Base-by-base conservation (phyloP, 2,797 vertebrate genomes). In the Artibeus jamaicensis region DNA sequence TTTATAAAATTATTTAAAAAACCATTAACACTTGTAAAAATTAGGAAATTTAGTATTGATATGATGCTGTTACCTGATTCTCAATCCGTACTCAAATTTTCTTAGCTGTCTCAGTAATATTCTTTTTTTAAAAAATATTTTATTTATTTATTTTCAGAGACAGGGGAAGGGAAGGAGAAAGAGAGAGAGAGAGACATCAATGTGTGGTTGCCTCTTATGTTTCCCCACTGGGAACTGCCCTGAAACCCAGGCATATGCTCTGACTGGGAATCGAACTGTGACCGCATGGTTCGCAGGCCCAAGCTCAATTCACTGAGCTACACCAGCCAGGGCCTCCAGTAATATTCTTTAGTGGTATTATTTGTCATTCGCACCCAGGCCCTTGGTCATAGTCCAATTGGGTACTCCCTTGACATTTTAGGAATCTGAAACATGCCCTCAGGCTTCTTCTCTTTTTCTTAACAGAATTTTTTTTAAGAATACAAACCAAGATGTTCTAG, bases 281-380 rank as follows among this genome's bases (percentile, higher is more conserved):
- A n/a, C n/a, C n/a, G n/a, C n/a, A n/a, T n/a, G n/a, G n/a, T n/a
- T n/a, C n/a, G n/a, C n/a, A n/a, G n/a, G n/a, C n/a, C n/a, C n/a
- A n/a, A n/a, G n/a, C n/a, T n/a, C n/a, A n/a, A n/a, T n/a, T n/a
- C n/a, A n/a, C n/a, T n/a, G n/a, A n/a, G n/a, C n/a, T n/a, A n/a
- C n/a, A n/a, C n/a, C n/a, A n/a, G n/a, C n/a, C n/a, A n/a, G n/a
- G n/a, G n/a, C n/a, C n/a, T n/a, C n/a, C 11, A 57, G 0, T 34
- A 65, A 0, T 37, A 7, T 4, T 42, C 39, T 46, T 84, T 65
- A 11, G 16, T 79, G 6, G 21, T 65, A n/a, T 59, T 67, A 34
- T 32, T 7, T 15, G 44, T 44, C 1, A 42, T 5, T 14, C 26
- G 32, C 18, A 3, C 1, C 3, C 7, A 0, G 18, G 1, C 6